These are phyloP conservation scores for Hofmannophila pseudospretella DNA, from an alignment of 2,888 invertebrate species.

Conservation along the genomic window DNA sequence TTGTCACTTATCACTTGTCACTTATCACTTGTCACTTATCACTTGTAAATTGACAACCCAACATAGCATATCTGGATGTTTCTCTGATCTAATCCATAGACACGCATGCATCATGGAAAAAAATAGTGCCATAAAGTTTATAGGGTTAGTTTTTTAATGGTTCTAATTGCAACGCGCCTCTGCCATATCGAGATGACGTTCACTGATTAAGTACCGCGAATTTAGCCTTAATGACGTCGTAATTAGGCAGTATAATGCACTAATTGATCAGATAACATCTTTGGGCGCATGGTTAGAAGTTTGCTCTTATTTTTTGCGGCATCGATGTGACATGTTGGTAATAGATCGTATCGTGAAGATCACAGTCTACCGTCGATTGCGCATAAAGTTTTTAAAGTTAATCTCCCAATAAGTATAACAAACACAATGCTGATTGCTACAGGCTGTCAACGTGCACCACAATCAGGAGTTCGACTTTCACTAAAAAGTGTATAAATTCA, in stretches of 20 bases:
- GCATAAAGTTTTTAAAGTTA: no score
- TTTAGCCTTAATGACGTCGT: conserved; percentile 56
- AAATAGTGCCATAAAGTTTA: conserved; percentile 48
- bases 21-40: no score
- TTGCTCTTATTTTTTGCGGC: conserved; percentile 34
- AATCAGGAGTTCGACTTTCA: no score
- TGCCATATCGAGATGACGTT: conserved; percentile 47
- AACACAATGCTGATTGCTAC: no score
- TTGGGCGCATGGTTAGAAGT: conserved; percentile 29
- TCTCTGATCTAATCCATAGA: background rate
- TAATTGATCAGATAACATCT: conserved; percentile 56
- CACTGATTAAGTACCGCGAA: conserved; percentile 42
- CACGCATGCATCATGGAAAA: conserved; percentile 23
- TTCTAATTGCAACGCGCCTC: conserved; percentile 31
- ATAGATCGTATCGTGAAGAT: background rate
- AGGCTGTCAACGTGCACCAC: no score
- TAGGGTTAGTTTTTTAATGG: conserved; percentile 48
- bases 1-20: no score
- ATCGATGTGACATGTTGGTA: conserved; percentile 7
- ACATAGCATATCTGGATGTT: conserved; percentile 9
- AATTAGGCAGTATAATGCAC: conserved; percentile 49
- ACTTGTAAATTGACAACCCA: no score
- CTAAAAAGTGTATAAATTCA: no score
- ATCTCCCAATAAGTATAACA: no score
- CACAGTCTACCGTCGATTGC: no score